Conservation (phyloP, 2,888 invertebrate species). For the Phengaris arion region DNA sequence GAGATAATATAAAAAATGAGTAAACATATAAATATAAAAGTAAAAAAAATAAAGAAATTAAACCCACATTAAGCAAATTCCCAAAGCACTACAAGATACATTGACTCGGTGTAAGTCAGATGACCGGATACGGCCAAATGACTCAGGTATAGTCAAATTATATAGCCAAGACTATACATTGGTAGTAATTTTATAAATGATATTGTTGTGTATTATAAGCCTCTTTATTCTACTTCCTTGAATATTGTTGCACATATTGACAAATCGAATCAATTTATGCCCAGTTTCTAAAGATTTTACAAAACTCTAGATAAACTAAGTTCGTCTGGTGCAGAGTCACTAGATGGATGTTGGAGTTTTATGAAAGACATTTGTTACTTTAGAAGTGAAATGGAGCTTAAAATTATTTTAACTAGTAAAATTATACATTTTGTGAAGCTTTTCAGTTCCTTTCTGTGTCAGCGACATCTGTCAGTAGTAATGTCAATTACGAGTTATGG, state of each 20-base stretch:
- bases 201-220: neutral
- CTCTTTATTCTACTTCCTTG: neutral
- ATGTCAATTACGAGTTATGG: no score
- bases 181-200: neutral
- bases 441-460: no score
- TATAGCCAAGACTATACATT: constrained; percentile 2
- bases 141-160: neutral
- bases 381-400: no score
- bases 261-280: neutral
- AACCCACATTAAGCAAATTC: neutral
- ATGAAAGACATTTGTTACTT: no score
- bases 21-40: neutral
- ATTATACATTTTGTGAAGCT: no score
- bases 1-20: neutral
- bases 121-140: no score
- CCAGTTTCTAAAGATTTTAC: no score
- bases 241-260: neutral
- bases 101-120: neutral
- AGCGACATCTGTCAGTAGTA: no score
- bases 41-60: neutral
- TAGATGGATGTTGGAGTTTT: no score
- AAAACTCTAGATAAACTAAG: no score
- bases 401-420: no score
- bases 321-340: no score
- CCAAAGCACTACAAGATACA: neutral